These are phyloP conservation scores for Drosophila azteca DNA, from an alignment of 1,140 invertebrate species.

Conservation along the genomic window DNA sequence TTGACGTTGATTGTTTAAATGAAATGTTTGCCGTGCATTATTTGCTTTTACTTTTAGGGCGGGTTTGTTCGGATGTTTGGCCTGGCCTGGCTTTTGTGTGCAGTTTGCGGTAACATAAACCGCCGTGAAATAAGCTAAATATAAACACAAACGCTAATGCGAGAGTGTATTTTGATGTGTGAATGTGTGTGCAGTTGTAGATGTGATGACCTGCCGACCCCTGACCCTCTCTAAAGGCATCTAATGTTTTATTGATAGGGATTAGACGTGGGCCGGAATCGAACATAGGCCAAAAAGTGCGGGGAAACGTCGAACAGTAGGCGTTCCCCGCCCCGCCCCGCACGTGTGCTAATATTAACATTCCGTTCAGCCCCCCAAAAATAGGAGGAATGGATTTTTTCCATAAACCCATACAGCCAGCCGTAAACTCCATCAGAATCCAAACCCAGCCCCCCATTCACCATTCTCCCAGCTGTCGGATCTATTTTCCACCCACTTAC, in stretches of 20 bases:
- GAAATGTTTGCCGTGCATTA: slow-evolving; percentile 80
- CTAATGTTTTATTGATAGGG: slow-evolving; percentile 74
- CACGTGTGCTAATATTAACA: slow-evolving; percentile 41
- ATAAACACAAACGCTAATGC: slow-evolving; percentile 42
- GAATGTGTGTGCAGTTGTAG: slow-evolving; percentile 29
- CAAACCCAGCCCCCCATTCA: neutral
- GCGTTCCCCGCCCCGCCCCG: neutral
- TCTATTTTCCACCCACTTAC: slow-evolving; percentile 40
- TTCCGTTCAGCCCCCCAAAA: slow-evolving; percentile 8
- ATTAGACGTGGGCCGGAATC: slow-evolving; percentile 32
- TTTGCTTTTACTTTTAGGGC: slow-evolving; percentile 65
- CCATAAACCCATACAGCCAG: slow-evolving; percentile 33
- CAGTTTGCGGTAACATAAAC: slow-evolving; percentile 62
- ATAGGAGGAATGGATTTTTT: slow-evolving; percentile 7
- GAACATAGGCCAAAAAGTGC: too few relatives aligned
- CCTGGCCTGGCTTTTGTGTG: slow-evolving; percentile 21
- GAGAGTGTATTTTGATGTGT: slow-evolving; percentile 30
- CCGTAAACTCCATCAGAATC: neutral
- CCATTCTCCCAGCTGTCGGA: slow-evolving; percentile 1
- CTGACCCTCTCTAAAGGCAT: slow-evolving; percentile 30
- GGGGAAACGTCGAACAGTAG: too few relatives aligned
- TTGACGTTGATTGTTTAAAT: slow-evolving; percentile 83
- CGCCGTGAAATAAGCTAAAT: slow-evolving; percentile 64
- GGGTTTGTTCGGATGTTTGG: neutral
- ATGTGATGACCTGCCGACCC: slow-evolving; percentile 3